Conservation (phyloP, 92 coral and sea anemone species). For the Porites divaricata region DNA sequence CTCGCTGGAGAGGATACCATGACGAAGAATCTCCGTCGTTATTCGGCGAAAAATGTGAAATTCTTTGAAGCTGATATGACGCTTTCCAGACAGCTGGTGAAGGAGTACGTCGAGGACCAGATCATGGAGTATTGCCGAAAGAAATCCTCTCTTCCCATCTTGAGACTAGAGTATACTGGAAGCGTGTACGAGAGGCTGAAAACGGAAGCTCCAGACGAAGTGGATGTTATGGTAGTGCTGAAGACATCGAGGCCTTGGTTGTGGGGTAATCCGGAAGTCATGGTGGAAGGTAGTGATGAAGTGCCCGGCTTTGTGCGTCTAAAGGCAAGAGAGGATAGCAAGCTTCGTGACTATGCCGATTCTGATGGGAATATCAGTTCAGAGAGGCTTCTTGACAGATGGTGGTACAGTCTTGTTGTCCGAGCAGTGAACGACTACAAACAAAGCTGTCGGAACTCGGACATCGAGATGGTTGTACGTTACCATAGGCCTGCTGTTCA, state of each 20-base stretch:
- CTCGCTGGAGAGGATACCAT: background rate
- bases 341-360: conserved; percentile 46
- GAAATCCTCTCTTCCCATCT: conserved; percentile 53
- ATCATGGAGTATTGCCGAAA: conserved; percentile 33
- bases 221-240: conserved; percentile 75
- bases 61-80: conserved; percentile 48
- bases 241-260: conserved; percentile 30
- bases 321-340: conserved; percentile 43
- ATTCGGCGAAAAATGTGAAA: conserved; percentile 56
- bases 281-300: conserved; percentile 13
- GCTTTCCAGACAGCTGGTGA: conserved; percentile 50
- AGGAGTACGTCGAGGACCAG: conserved; percentile 43
- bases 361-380: conserved; percentile 43
- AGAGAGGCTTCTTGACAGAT: conserved; percentile 43
- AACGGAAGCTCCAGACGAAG: conserved; percentile 78
- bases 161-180: conserved; percentile 69
- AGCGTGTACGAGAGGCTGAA: conserved; percentile 73
- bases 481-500: conserved; percentile 82
- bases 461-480: conserved; percentile 39
- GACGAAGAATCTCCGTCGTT: conserved; percentile 49
- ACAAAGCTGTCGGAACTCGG: background rate
- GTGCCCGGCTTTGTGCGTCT: conserved; percentile 66
- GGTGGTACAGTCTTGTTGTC: conserved; percentile 59
- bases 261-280: conserved; percentile 27
- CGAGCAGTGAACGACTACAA: conserved; percentile 42